Percentiles rank a stretch among this genome's conserved stretches.
These are phyloP conservation scores for Leptobrachium ailaonicum DNA, from an alignment of 2,113 vertebrate species.

Conservation along the genomic window DNA sequence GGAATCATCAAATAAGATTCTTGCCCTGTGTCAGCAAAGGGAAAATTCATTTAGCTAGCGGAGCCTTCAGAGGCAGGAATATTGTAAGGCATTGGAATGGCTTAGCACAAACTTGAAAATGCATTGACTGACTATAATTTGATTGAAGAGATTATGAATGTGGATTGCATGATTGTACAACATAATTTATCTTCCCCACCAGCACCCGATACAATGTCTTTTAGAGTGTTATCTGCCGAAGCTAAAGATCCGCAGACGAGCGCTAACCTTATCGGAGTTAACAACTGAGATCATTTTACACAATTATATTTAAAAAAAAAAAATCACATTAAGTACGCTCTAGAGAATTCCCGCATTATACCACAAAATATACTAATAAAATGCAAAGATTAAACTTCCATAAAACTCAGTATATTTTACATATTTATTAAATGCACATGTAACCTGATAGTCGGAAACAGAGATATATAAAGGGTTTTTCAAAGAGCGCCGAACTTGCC, in stretches of 20 bases:
- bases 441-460: too few species aligned
- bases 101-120: conserved; percentile 66
- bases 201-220: conserved; percentile 62
- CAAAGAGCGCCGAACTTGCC: too few species aligned
- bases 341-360: conserved; percentile 20
- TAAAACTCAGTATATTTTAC: not conserved
- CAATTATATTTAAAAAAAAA: conserved; percentile 54
- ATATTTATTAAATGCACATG: too few species aligned
- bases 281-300: conserved; percentile 63
- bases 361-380: not conserved
- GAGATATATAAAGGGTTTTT: too few species aligned
- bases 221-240: conserved; percentile 63
- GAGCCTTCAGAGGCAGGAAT: conserved; percentile 41
- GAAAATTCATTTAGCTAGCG: conserved; percentile 52
- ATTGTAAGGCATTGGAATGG: conserved; percentile 58
- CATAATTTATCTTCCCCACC: conserved; percentile 60
- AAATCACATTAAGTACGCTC: conserved; percentile 46
- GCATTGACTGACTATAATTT: conserved; percentile 60
- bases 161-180: conserved; percentile 54
- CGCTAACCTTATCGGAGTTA: conserved; percentile 62
- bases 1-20: conserved; percentile 55
- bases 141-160: conserved; percentile 54
- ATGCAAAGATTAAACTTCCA: not conserved
- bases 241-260: conserved; percentile 62
- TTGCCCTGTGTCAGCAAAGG: conserved; percentile 24